Evolutionary conservation across 1,140 invertebrate species (phyloP).

Genomic region (Oncopodura yosiiana): DNA sequence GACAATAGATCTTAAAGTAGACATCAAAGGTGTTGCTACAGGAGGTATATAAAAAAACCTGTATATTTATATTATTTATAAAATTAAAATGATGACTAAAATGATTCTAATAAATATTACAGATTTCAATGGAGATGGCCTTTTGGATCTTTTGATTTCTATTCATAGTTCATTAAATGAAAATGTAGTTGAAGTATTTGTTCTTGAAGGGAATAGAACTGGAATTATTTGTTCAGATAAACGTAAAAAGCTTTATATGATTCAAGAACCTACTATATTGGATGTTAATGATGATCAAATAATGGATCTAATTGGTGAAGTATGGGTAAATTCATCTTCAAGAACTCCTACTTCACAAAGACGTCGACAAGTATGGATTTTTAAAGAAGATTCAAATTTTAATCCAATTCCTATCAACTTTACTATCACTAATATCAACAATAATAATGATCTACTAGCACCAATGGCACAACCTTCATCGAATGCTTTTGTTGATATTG

Average conservation of each 20-base stretch:
- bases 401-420: too few relatives aligned
- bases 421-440: too few relatives aligned
- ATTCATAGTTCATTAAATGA: conserved; percentile 37
- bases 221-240: conserved; percentile 18
- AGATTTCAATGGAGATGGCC: conserved; percentile 86
- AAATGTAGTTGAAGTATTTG: conserved; percentile 35
- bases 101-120: conserved; percentile 64
- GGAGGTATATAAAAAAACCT: too few relatives aligned
- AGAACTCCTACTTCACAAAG: too few relatives aligned
- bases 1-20: neutral
- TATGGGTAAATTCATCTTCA: too few relatives aligned
- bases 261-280: conserved; percentile 75
- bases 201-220: conserved; percentile 37
- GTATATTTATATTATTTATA: too few relatives aligned
- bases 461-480: conserved; percentile 41
- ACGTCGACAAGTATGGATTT: conserved; percentile 6
- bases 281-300: conserved; percentile 90
- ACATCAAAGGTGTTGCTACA: conserved; percentile 57
- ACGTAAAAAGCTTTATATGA: conserved; percentile 45
- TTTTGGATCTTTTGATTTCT: conserved; percentile 83
- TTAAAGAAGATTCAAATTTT: neutral
- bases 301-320: conserved; percentile 74
- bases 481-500: conserved; percentile 80
- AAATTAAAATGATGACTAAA: too few relatives aligned
- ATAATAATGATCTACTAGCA: too few relatives aligned